Evolutionary conservation across 2,888 invertebrate species (phyloP).

Genomic region (Lamellibrachia satsuma): DNA sequence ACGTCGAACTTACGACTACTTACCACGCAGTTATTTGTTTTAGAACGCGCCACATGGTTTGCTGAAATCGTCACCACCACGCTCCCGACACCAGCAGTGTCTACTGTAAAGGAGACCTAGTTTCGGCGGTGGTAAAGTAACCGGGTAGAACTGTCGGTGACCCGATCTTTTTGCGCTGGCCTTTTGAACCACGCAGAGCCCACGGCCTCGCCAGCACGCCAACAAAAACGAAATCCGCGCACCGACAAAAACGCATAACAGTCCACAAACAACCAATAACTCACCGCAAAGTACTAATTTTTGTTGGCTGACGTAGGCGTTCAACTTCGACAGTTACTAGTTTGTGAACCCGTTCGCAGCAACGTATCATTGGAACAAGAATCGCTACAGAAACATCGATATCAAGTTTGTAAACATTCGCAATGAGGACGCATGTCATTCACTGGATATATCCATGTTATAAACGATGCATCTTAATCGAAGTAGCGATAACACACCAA

Average conservation of each 20-base stretch:
- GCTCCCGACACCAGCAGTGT: background rate
- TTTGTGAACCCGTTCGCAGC: background rate
- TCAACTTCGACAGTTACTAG: background rate
- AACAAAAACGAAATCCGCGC: background rate
- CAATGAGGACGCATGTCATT: background rate
- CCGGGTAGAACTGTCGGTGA: background rate
- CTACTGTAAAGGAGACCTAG: background rate
- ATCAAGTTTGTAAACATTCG: constrained; percentile 17
- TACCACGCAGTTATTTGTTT: background rate
- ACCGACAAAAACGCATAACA: background rate
- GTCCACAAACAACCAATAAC: background rate
- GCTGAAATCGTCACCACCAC: background rate
- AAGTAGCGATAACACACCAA: background rate
- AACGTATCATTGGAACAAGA: background rate
- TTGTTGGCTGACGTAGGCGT: background rate
- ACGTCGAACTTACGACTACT: background rate
- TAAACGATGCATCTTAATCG: background rate
- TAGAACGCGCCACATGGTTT: background rate
- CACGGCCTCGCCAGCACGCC: background rate
- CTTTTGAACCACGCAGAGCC: background rate
- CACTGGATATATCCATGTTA: background rate
- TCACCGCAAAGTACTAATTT: background rate
- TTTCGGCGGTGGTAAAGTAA: background rate
- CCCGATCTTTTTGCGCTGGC: background rate
- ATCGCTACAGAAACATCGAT: background rate